Base-by-base conservation (phyloP, 2,888 invertebrate genomes). In the Steromphala cineraria region DNA sequence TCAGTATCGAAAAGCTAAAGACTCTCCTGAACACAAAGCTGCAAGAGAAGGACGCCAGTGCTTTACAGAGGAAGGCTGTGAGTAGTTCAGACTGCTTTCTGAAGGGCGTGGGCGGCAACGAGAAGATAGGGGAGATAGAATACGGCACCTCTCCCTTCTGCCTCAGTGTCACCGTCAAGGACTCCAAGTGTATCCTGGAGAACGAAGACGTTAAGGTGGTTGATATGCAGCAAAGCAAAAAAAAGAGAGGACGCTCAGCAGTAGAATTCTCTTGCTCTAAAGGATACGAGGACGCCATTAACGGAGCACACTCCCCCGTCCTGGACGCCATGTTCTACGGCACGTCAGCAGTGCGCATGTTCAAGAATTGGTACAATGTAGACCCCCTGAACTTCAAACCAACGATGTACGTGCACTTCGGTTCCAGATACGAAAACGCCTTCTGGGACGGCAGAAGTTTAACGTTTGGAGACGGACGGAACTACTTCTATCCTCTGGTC, bases 361-460 rank as follows among this genome's bases (percentile, higher is more conserved):
- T 84, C 80, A 82, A 84, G 10, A 85, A 89, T 21, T 87, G 87
- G 86, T 86, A 84, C 80, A 76, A 80, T 17, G 78, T 79, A 10
- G 53, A 55, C 15, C 78, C 86, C 0, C 62, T 88, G 13, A 52
- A 80, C 10, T 79, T 82, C 15, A 84, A 84, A 74, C 84, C 85
- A 15, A 78, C 87, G 3, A 53, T 89, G 7, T 80, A 87, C 10
- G 88, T 88, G n/a, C 90, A 90, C 62, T 88, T 80, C 81, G 85
- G 85, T 21, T 10, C 52, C 7, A 53, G 75, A 8, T 82, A 56
- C 28, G 86, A 86, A 28, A 89, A 89, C 81, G 90, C 90, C 0
- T 88, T 85, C 78, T 90, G 89, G 88, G 86, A 88, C 80, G 88
- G 84, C 62, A 81, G 81, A 46, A 87, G 87, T 8, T 80, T 83